Percentiles rank a stretch among this genome's conserved stretches.
These are phyloP conservation scores for Polyploca ridens DNA, from an alignment of 2,888 invertebrate species.

Conservation along the genomic window DNA sequence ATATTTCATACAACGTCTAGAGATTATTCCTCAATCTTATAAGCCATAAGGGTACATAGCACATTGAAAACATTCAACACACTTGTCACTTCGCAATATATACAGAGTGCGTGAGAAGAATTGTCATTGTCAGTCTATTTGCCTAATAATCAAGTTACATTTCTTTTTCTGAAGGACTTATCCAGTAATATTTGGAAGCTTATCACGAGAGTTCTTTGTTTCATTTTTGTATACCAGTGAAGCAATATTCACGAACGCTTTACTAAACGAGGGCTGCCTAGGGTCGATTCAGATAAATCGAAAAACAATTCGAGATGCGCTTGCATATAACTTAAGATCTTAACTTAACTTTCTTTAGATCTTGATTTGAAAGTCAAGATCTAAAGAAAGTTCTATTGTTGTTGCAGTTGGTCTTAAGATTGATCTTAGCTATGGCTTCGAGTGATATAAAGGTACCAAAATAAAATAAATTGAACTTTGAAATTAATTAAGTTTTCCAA, in stretches of 20 bases:
- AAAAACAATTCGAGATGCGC: not conserved
- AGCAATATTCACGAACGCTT: constrained; percentile 1
- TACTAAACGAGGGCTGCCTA: not conserved
- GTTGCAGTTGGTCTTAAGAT: constrained; percentile 23
- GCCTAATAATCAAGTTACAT: constrained; percentile 8
- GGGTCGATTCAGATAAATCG: not conserved
- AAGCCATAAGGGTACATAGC: not conserved
- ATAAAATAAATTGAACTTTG: not conserved
- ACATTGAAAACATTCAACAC: not conserved
- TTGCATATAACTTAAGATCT: not conserved
- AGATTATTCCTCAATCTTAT: not conserved
- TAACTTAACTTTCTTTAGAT: not conserved
- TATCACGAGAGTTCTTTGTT: constrained; percentile 7
- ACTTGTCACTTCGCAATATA: not conserved
- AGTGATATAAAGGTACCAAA: constrained; percentile 23
- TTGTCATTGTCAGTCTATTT: constrained; percentile 8
- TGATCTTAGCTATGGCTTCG: constrained; percentile 30
- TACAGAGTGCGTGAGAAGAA: constrained; percentile 8
- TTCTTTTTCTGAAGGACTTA: not conserved
- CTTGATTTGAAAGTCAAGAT: constrained; percentile 32
- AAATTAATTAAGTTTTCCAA: constrained; percentile 29
- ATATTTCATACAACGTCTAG: no score
- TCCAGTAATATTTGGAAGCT: not conserved
- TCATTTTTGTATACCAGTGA: not conserved
- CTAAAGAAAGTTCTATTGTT: no score